Percentiles rank a stretch among this genome's conserved stretches.
Conservation (phyloP, 2,797 vertebrate species). For the Etheostoma nigrum region DNA sequence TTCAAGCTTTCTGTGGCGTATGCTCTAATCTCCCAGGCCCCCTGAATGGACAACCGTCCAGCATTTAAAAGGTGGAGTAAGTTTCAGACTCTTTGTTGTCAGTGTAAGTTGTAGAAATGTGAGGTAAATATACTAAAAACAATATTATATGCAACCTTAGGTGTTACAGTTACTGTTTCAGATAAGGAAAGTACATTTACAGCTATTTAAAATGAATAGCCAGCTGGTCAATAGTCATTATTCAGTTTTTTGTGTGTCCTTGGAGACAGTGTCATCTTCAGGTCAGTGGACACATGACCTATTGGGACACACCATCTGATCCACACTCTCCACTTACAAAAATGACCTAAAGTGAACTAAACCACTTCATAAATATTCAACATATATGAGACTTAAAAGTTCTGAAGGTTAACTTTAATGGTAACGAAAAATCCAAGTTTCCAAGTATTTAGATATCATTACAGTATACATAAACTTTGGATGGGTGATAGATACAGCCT, state of each 20-base stretch:
- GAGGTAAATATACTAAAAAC: background rate
- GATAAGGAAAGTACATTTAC: background rate
- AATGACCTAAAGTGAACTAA: constrained; percentile 15
- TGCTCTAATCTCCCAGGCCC: constrained; percentile 9
- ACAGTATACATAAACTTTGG: background rate
- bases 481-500: background rate
- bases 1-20: background rate
- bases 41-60: constrained; percentile 16
- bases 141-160: background rate
- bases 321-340: constrained; percentile 40
- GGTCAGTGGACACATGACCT: constrained; percentile 47
- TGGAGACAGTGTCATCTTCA: constrained; percentile 42
- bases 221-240: constrained; percentile 14
- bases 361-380: constrained; percentile 2
- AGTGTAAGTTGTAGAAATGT: background rate
- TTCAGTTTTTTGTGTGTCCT: constrained; percentile 25
- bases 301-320: constrained; percentile 40
- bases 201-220: constrained; percentile 1
- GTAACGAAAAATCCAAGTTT: background rate
- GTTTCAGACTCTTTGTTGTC: background rate
- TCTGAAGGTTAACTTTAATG: background rate
- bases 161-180: background rate
- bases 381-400: constrained; percentile 6
- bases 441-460: background rate
- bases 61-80: background rate